Base-by-base conservation (phyloP, 2,888 invertebrate genomes). In the Phymatocera aterrima region DNA sequence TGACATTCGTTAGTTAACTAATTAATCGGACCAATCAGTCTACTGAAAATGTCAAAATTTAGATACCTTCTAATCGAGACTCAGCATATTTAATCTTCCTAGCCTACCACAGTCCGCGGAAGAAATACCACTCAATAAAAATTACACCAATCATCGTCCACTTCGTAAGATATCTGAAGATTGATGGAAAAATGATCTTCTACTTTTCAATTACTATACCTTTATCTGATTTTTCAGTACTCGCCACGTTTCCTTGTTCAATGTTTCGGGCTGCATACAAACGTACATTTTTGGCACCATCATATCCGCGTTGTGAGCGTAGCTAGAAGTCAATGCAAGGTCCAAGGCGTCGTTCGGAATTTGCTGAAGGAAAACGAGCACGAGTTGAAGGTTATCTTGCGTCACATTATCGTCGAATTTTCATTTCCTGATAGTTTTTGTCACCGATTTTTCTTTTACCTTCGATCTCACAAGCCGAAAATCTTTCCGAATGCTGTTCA, bases 291-390 rank as follows among this genome's bases (percentile, higher is more conserved):
- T 90, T 5, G 89, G 85, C 1, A 89, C 82, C 68, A 87, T 81
- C 1, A 90, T 84, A 84, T 95, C 95, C 0, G 90, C 90, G 15
- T 93, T 93, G 80, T 96, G 95, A 84, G 94, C 92, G 87, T 96
- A 96, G 0, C 94, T 92, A 0, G 95, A 92, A 3, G 93, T 91
- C 72, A 96, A 89, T 5, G 93, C 91, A 77, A 95, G 91, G 87
- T 96, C 96, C 79, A 96, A 91, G 64, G 94, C 93, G 87, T 96
- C 96, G 28, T 92, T 91, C 0, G 96, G 95, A 74, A 93, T 91
- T 28, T 57, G 57, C 86, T 93, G 92, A 43, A 78, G 81, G 82
- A 78, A n/a, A n/a, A n/a, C n/a, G n/a, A n/a, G n/a, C n/a, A n/a
- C n/a, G n/a, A n/a, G n/a, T n/a, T n/a, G n/a, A n/a, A 21, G 34